Base-by-base conservation (phyloP, 2,113 vertebrate species). In the Neogobius melanostomus region DNA sequence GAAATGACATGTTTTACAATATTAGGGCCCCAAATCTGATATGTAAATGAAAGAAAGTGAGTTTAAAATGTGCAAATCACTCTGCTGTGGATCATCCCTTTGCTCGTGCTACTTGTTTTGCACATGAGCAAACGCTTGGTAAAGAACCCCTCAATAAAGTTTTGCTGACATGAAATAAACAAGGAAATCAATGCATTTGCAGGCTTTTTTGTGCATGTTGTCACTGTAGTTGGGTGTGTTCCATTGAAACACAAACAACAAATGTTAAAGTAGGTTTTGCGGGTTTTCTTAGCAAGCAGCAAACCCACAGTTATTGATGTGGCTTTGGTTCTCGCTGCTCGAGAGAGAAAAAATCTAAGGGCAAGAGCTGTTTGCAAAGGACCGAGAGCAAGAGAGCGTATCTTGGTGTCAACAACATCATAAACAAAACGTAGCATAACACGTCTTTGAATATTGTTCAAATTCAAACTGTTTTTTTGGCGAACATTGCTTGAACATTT, bases 271-370 rank as follows among this genome's bases (percentile, higher is more conserved):
- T 59, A 59, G 28, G 56, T 59, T 36, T 15, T 59, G 56, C 14
- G 56, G 56, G 28, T 59, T 59, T 59, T 59, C 56, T 59, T 59
- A 42, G 56, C 56, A 59, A 59, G 56, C 56, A 59, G 21, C 21
- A 42, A 59, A 42, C 6, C 56, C 28, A 59, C 53, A 56, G 17
- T 56, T 56, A 56, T 59, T 59, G 56, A 59, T 59, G 56, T 59
- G 56, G 56, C 28, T 59, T 59, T 7, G 56, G 11, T 42, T 6
- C 56, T 59, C 12, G 56, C 6, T 59, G 56, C 56, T 7, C 28
- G 12, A 42, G 11, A 65, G 46, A 8, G 17, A 59, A 59, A 9
- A 9, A 17, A 53, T 9, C 11, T 11, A 57, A 47, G 46, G 4
- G 6, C 46, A 8, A 11, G 7, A 47, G 10, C 7, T 47, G 46